These are phyloP conservation scores for Caradrina kadenii DNA, from an alignment of 2,888 invertebrate species.

Conservation along the genomic window DNA sequence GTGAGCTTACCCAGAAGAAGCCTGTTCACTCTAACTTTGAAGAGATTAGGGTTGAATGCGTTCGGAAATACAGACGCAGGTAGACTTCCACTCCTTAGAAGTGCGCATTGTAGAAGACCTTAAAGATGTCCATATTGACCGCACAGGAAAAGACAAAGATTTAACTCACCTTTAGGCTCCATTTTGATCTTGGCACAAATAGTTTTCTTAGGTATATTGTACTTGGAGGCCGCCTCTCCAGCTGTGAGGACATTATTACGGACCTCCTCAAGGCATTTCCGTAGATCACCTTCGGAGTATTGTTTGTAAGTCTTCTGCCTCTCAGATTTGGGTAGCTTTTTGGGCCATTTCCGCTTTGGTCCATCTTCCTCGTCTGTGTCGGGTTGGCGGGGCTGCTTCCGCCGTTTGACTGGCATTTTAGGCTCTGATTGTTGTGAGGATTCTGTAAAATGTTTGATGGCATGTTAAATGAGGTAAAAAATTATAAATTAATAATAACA, in stretches of 20 bases:
- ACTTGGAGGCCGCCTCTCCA: constrained; percentile 65
- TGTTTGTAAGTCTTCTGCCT: constrained; percentile 69
- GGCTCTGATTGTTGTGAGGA: constrained; percentile 8
- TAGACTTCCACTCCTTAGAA: too few species aligned
- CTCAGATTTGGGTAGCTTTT: constrained; percentile 58
- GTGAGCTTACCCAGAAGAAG: too few species aligned
- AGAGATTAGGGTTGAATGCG: too few species aligned
- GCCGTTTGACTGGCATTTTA: neutral
- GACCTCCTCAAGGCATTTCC: constrained; percentile 67
- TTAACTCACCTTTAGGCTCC: constrained; percentile 51
- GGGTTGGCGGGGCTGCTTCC: neutral
- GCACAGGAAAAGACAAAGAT: neutral
- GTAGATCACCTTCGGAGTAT: constrained; percentile 69
- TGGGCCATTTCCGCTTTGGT: constrained; percentile 59
- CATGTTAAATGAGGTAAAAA: too few species aligned
- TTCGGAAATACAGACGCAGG: too few species aligned
- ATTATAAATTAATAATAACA: too few species aligned
- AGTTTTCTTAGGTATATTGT: constrained; percentile 75
- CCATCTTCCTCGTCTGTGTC: constrained; percentile 11
- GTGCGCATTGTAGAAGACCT: too few species aligned
- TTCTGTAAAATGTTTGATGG: constrained; percentile 22
- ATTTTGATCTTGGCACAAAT: constrained; percentile 58
- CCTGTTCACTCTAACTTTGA: too few species aligned
- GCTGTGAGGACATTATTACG: constrained; percentile 53
- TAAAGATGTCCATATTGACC: neutral